phyloP scores from a whole-genome alignment of 2,888 invertebrate species.

The Dioctria rufipes region DNA sequence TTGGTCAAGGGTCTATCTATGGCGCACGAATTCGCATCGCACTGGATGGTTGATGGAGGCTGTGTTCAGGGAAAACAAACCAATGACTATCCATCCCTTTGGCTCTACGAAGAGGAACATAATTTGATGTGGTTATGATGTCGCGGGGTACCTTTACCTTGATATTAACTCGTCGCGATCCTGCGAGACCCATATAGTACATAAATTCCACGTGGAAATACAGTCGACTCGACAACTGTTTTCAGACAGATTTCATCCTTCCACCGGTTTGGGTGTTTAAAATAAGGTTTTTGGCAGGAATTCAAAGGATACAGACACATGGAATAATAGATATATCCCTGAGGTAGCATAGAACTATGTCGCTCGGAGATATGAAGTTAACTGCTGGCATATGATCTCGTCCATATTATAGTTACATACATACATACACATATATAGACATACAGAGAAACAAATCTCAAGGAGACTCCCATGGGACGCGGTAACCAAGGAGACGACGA shows the following conservation, averaged over 20 bases:
- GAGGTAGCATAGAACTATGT: constrained; percentile 21
- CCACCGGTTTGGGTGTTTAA: constrained; percentile 3
- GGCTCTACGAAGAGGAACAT: constrained; percentile 1
- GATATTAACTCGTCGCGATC: not conserved
- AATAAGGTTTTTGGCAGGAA: constrained; percentile 16
- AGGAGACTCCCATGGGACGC: constrained; percentile 62
- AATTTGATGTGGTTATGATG: constrained; percentile 36
- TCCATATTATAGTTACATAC: not conserved
- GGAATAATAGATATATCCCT: constrained; percentile 15
- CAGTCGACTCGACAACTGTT: constrained; percentile 15
- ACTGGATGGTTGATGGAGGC: not conserved
- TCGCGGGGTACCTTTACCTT: not conserved
- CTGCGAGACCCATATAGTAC: not conserved
- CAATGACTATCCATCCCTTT: constrained; percentile 38
- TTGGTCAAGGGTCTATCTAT: not conserved
- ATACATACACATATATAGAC: no score
- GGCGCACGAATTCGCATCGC: constrained; percentile 10
- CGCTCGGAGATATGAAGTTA: constrained; percentile 25
- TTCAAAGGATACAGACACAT: constrained; percentile 2
- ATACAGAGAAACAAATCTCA: constrained; percentile 1
- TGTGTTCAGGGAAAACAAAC: constrained; percentile 37
- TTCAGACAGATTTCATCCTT: constrained; percentile 11
- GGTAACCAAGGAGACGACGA: constrained; percentile 67
- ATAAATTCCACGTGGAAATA: constrained; percentile 14
- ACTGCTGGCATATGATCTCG: constrained; percentile 34